phyloP scores from a whole-genome alignment of 37 sponge, comb jelly and placozoan species.

The Dysidea cf. avara region DNA sequence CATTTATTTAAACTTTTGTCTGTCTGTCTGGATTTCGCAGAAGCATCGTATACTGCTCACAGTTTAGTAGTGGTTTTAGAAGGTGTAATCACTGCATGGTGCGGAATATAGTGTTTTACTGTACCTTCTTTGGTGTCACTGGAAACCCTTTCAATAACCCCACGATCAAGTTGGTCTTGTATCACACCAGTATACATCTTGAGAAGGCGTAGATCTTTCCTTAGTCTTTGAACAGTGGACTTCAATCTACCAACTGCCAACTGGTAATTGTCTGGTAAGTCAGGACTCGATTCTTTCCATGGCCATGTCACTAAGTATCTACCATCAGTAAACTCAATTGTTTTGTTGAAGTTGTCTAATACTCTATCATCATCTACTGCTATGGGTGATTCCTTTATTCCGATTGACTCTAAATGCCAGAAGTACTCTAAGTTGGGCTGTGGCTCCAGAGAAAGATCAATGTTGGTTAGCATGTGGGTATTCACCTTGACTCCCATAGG shows the following conservation, averaged over 20 bases:
- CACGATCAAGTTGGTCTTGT: slow-evolving; percentile 8
- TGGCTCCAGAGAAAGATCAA: too few relatives aligned
- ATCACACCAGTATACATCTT: slow-evolving; percentile 17
- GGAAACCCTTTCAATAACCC: slow-evolving; percentile 15
- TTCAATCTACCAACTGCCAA: background rate
- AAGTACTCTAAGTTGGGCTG: too few relatives aligned
- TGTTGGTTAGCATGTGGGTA: too few relatives aligned
- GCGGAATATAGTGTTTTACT: slow-evolving; percentile 20
- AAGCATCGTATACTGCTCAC: slow-evolving; percentile 53
- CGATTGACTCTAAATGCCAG: slow-evolving; percentile 35
- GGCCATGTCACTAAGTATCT: too few relatives aligned
- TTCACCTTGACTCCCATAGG: too few relatives aligned
- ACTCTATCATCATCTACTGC: background rate
- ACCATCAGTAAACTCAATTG: background rate
- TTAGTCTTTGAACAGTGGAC: slow-evolving; percentile 6
- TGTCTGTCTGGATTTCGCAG: slow-evolving; percentile 13
- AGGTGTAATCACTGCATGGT: slow-evolving; percentile 20
- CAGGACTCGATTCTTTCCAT: slow-evolving; percentile 22
- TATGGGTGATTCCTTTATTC: background rate
- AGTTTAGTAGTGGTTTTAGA: slow-evolving; percentile 33
- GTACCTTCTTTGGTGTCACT: background rate
- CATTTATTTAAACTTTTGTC: slow-evolving; percentile 19
- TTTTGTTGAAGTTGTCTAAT: slow-evolving; percentile 20
- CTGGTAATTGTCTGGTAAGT: slow-evolving; percentile 23
- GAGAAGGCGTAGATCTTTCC: slow-evolving; percentile 3